Base-by-base conservation (phyloP, 1,140 invertebrate genomes). In the Tetraneura akinire region DNA sequence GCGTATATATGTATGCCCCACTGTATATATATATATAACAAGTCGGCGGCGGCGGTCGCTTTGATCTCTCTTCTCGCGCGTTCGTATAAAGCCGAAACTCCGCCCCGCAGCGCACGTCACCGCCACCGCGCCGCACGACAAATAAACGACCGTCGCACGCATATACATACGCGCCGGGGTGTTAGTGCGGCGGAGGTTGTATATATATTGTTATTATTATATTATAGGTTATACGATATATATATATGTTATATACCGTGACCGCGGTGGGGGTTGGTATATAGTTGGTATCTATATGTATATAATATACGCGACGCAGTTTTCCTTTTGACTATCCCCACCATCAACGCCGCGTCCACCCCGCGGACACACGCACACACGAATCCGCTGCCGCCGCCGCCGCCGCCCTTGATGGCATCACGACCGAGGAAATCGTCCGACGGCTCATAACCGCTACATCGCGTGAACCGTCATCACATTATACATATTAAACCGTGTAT, bases 251-350 rank as follows among this genome's bases (percentile, higher is more conserved):
- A 18, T 5, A 18, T 6, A 18, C 51, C 51, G 51, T 18, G 5
- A 18, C 6, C 51, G 51, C 16, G 51, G 51, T 18, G 51, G 53
- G 26, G 57, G 32, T 37, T 37, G 32, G 32, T 37, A 37, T 37
- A 37, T 37, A 37, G 32, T n/a, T n/a, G n/a, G n/a, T n/a, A n/a
- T n/a, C n/a, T n/a, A n/a, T n/a, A n/a, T n/a, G 32, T 37, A 37
- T 37, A 37, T 8, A 37, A 37, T 4, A 37, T n/a, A n/a, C n/a
- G n/a, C n/a, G n/a, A n/a, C n/a, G n/a, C n/a, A 8, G 32, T 37
- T 37, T 37, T 37, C 68, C 23, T 71, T 71, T 71, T 23, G 49
- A 49, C 68, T 71, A n/a, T n/a, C n/a, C 45, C 21, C 47, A 14
- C 47, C 23, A n/a, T n/a, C n/a, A n/a, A n/a, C n/a, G 21, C 16